A percentile compares a stretch with the other conserved stretches of the same genome.
Conservation (phyloP, 1,140 invertebrate species). For the Euglossa dilemma region DNA sequence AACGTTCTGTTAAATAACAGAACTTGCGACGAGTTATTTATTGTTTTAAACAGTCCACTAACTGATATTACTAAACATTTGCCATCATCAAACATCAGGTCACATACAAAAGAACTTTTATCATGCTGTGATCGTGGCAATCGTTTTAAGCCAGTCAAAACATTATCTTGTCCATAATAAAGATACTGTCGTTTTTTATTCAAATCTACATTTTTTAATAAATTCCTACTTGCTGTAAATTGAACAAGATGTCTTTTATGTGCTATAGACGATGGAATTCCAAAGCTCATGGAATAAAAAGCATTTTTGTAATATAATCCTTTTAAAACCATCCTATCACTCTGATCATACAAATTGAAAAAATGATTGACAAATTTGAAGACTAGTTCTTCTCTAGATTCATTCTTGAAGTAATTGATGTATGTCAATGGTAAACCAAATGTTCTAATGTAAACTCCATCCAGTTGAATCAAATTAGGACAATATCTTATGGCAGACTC, state of each 20-base stretch:
- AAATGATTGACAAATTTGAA: conserved; percentile 76
- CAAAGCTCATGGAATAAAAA: conserved; percentile 74
- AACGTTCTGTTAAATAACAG: conserved; percentile 77
- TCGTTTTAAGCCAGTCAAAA: conserved; percentile 67
- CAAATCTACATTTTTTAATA: conserved; percentile 43
- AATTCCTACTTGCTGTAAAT: conserved; percentile 58
- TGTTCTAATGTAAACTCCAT: conserved; percentile 69
- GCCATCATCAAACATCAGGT: conserved; percentile 67
- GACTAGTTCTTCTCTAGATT: conserved; percentile 64
- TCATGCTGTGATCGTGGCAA: conserved; percentile 76
- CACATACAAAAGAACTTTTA: conserved; percentile 67
- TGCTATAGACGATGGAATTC: conserved; percentile 38
- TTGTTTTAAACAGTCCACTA: conserved; percentile 71
- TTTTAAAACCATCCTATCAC: conserved; percentile 70
- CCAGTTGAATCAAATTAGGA: conserved; percentile 71
- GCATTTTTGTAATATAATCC: conserved; percentile 76
- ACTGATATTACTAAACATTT: conserved; percentile 64
- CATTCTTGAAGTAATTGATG: conserved; percentile 64
- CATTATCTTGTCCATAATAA: conserved; percentile 71
- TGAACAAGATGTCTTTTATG: conserved; percentile 43
- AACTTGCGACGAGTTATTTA: conserved; percentile 51
- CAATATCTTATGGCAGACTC: conserved; percentile 73
- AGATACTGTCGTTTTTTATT: conserved; percentile 64
- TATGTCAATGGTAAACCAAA: conserved; percentile 66
- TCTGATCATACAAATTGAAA: conserved; percentile 76